These are phyloP conservation scores for Clanis bilineata DNA, from an alignment of 2,888 invertebrate genomes.

Conservation along the genomic window DNA sequence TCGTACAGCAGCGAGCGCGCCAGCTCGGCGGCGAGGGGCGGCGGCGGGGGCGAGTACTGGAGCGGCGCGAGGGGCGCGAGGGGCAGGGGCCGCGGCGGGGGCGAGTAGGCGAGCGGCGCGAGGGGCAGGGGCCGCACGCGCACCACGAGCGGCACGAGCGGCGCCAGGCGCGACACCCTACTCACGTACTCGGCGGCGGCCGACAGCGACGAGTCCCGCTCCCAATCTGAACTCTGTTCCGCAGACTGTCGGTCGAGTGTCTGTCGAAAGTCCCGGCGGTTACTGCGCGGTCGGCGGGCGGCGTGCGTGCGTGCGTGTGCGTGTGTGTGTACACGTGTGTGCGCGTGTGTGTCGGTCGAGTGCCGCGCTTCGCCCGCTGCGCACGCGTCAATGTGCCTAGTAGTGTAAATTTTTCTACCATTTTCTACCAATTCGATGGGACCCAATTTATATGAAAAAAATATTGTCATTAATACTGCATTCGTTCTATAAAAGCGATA, in stretches of 20 bases:
- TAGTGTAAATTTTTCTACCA: too few species aligned
- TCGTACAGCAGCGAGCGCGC: conserved; percentile 50
- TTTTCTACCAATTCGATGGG: too few species aligned
- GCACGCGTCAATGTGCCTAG: background rate
- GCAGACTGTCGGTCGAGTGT: conserved; percentile 21
- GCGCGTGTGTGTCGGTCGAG: background rate
- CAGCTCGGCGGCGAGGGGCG: conserved; percentile 50
- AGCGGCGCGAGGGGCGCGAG: conserved; percentile 26
- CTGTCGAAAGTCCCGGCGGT: conserved; percentile 36
- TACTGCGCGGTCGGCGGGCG: conserved; percentile 13
- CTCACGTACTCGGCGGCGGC: conserved; percentile 64
- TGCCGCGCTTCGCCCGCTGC: background rate
- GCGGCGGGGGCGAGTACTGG: conserved; percentile 36
- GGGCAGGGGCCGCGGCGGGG: conserved; percentile 44
- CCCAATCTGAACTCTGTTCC: conserved; percentile 25
- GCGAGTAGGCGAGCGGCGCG: conserved; percentile 46
- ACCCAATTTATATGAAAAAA: too few species aligned
- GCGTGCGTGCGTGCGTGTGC: background rate
- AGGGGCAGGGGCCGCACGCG: conserved; percentile 55
- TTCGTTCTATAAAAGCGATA: too few species aligned
- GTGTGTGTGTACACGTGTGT: background rate
- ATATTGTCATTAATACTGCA: too few species aligned
- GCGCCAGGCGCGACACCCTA: conserved; percentile 61
- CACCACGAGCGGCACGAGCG: conserved; percentile 60
- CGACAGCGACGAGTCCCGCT: conserved; percentile 24